Evolutionary conservation across 2,888 invertebrate species (phyloP).

Genomic region (Hoplodrina ambigua): DNA sequence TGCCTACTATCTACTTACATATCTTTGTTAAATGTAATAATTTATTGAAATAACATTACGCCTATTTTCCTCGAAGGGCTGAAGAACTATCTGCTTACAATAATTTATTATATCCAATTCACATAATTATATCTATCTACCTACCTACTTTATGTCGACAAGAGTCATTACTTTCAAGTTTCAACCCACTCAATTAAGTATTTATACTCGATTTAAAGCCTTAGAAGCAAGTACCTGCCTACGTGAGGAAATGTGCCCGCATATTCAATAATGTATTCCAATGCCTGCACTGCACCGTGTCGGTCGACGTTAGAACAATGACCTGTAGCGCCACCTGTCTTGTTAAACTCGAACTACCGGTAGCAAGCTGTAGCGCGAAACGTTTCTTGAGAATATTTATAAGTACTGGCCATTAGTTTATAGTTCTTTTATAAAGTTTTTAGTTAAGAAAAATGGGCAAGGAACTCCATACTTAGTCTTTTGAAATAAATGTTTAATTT

Average conservation of each 20-base stretch:
- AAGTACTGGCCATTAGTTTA: background rate
- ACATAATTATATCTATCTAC: no score
- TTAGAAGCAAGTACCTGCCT: slow-evolving; percentile 28
- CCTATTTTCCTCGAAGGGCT: background rate
- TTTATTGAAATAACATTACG: slow-evolving; percentile 5
- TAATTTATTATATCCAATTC: no score
- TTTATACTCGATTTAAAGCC: slow-evolving; percentile 47
- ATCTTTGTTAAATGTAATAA: slow-evolving; percentile 11
- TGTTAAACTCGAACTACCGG: slow-evolving; percentile 49
- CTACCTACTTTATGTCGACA: slow-evolving; percentile 1
- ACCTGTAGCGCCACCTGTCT: slow-evolving; percentile 64
- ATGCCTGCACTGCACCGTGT: slow-evolving; percentile 12
- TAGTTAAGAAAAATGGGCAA: no score
- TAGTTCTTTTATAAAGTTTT: no score
- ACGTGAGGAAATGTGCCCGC: slow-evolving; percentile 62
- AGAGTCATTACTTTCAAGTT: slow-evolving; percentile 32
- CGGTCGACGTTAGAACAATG: slow-evolving; percentile 49
- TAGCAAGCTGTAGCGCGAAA: slow-evolving; percentile 34
- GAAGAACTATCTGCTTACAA: background rate
- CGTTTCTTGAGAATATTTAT: slow-evolving; percentile 26
- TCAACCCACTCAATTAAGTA: slow-evolving; percentile 39
- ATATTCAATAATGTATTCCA: slow-evolving; percentile 59
- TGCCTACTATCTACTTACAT: no score
- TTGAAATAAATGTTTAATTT: no score
- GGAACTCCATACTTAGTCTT: no score